Evolutionary conservation across 1,140 invertebrate genomes (phyloP), one percentile per base, ranked within the genome.

Genomic region (Pinna nobilis): DNA sequence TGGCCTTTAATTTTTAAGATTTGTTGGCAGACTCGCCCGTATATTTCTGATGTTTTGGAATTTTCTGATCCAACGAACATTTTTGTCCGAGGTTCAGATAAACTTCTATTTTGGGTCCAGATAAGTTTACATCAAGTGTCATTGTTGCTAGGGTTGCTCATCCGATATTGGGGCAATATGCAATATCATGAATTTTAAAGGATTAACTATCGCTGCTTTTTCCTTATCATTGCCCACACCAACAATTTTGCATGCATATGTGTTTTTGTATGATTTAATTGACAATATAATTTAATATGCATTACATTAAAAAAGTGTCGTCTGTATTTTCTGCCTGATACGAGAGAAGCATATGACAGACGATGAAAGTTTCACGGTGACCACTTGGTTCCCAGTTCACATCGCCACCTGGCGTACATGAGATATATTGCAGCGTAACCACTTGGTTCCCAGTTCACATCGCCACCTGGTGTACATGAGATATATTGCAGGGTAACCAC

Each of bases 51-150:
- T 28, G 53, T 57, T 2, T 4, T 57, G 15, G 53, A 57, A 28
- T 57, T 57, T 28, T 15, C 4, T 15, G 20, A 57, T 7, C 18
- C 53, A 2, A 28, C 23, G 23, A 4, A 28, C 2, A 57, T 57
- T 25, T 23, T 57, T 23, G 18, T n/a, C n/a, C 28, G 7, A 59
- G 7, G 55, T 32, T 11, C 11, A 7, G 25, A 50, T 65, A 66
- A 51, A 53, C 51, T 15, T 51, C 47, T 13, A 13, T 51, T n/a
- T 66, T 66, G 37, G 55, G 55, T 11, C 39, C 66, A 4, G 25
- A 33, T 47, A 39, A 25, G 7, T 69, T 59, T 47, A 47, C 18
- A 15, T 28, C 44, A 13, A 47, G 51, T 28, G 37, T 69, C 11
- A 30, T 69, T 44, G 66, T 37, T 23, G 53, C 59, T 4, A 18